phyloP scores from a whole-genome alignment of 2,888 invertebrate genomes.

The Pheosia tremula region DNA sequence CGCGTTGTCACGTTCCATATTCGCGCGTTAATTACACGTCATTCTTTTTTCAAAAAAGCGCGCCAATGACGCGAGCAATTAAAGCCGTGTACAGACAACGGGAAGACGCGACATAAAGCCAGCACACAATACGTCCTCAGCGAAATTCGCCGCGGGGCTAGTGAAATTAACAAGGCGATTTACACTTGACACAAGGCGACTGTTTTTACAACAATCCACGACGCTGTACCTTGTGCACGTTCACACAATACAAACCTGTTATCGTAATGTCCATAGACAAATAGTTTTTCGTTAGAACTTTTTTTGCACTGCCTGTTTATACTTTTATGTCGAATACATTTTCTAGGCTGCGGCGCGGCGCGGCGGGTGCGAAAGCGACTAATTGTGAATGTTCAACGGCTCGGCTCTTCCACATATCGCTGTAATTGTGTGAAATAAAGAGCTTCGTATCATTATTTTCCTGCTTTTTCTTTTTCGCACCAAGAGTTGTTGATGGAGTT shows the following conservation, averaged over 20 bases:
- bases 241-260: conserved; percentile 52
- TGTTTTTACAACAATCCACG: conserved; percentile 77
- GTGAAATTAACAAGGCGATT: conserved; percentile 85
- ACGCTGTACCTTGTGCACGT: conserved; percentile 51
- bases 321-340: conserved; percentile 18
- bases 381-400: conserved; percentile 54
- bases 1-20: conserved; percentile 84
- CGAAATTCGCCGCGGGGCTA: conserved; percentile 83
- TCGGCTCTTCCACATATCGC: conserved; percentile 63
- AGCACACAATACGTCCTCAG: conserved; percentile 82
- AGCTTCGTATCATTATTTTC: conserved; percentile 76
- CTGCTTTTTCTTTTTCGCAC: conserved; percentile 45
- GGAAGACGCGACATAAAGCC: conserved; percentile 83
- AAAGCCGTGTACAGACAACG: conserved; percentile 83
- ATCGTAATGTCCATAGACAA: conserved; percentile 46
- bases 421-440: conserved; percentile 80
- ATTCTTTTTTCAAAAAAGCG: conserved; percentile 84
- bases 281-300: conserved; percentile 22
- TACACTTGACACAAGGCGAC: conserved; percentile 81
- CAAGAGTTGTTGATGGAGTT: conserved; percentile 39
- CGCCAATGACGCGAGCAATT: conserved; percentile 84
- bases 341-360: conserved; percentile 58
- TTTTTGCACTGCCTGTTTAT: conserved; percentile 35
- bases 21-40: conserved; percentile 84
- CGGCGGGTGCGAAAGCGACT: conserved; percentile 44